Conservation (phyloP, 2,113 vertebrate species). For the Colinus virginianus region DNA sequence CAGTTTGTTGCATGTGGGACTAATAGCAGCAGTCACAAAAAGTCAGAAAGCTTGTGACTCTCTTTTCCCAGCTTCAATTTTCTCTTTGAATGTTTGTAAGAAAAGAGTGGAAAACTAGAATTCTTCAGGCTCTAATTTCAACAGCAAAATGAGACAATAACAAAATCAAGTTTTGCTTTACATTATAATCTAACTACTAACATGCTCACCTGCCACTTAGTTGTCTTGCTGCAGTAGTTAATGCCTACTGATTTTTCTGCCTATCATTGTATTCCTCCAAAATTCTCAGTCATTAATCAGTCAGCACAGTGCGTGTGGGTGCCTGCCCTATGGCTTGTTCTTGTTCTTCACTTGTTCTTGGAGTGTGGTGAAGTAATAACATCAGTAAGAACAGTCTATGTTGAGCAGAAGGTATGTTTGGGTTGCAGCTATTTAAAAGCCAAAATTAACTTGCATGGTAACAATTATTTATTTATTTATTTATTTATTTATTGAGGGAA, state of each 20-base stretch:
- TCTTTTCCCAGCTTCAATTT: neutral
- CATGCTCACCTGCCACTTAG: neutral
- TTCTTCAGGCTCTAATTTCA: neutral
- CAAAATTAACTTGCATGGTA: neutral
- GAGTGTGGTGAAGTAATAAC: neutral
- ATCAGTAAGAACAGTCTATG: neutral
- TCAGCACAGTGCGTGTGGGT: neutral
- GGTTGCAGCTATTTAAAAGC: neutral
- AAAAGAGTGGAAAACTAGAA: neutral
- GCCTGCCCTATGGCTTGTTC: neutral
- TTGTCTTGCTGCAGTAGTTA: neutral
- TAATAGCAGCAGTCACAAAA: neutral
- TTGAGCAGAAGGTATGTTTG: neutral
- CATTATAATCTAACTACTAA: neutral
- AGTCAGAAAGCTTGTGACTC: too few relatives aligned
- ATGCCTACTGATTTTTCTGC: neutral
- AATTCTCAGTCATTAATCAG: neutral
- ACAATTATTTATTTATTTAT: neutral
- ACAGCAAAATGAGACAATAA: neutral
- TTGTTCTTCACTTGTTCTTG: constrained; percentile 6
- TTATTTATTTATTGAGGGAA: neutral
- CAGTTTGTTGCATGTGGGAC: neutral
- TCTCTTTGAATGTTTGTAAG: neutral
- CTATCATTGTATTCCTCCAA: neutral
- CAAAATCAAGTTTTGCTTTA: neutral